Conservation (phyloP, 1,140 invertebrate genomes). For the Araneus ventricosus region DNA sequence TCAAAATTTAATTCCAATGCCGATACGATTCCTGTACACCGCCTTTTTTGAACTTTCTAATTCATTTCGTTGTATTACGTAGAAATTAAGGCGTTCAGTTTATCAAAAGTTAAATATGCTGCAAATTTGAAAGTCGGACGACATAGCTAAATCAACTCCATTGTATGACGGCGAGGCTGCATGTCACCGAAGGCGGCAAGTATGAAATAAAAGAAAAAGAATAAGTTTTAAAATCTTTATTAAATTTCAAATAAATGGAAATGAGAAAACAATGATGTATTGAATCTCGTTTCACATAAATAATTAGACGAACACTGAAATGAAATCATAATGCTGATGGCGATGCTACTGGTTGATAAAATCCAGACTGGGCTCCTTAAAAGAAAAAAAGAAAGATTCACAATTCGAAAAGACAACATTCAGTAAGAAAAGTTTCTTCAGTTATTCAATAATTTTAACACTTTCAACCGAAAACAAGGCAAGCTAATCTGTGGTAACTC, state of each 20-base stretch:
- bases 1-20: no score
- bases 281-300: conserved; percentile 18
- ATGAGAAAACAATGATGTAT: background rate
- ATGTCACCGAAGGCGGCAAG: no score
- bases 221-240: background rate
- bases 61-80: no score
- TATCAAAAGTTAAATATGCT: no score
- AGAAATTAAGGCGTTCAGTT: no score
- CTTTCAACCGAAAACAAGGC: background rate
- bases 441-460: background rate
- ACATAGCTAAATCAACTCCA: no score
- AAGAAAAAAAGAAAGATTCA: background rate
- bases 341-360: background rate
- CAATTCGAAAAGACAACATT: background rate
- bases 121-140: no score
- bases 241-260: background rate
- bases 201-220: no score
- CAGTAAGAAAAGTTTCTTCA: background rate
- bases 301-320: background rate
- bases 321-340: background rate
- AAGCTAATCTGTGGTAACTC: background rate
- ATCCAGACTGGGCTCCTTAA: background rate
- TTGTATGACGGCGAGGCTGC: no score
- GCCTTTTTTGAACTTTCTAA: no score
- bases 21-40: no score